Percentiles rank a stretch among this genome's conserved stretches.
Evolutionary conservation across 2,113 vertebrate species (phyloP).

Genomic region (Mystacornis crossleyi): DNA sequence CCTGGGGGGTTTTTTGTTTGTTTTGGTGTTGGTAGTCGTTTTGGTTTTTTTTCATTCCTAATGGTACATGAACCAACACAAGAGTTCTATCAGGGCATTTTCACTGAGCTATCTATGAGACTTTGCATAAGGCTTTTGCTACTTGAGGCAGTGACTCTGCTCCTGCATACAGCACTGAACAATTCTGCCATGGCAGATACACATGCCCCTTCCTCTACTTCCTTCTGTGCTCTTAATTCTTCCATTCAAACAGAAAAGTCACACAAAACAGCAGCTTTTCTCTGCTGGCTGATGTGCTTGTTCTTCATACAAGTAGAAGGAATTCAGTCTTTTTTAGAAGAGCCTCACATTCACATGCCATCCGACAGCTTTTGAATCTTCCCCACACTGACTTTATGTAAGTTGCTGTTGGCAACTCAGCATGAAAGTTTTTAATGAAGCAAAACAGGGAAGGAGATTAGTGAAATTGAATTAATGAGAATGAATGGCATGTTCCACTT

Average conservation of each 20-base stretch:
- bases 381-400: background rate
- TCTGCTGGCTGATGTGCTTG: background rate
- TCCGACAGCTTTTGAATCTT: background rate
- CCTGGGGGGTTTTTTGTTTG: background rate
- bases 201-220: background rate
- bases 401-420: conserved; percentile 42
- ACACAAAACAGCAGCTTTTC: background rate
- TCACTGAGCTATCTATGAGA: background rate
- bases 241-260: background rate
- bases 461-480: background rate
- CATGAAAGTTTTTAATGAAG: conserved; percentile 22
- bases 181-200: background rate
- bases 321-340: background rate
- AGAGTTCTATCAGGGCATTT: background rate
- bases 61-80: background rate
- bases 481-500: background rate
- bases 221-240: background rate
- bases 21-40: background rate
- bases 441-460: background rate
- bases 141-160: background rate
- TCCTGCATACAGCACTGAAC: background rate
- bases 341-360: background rate
- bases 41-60: background rate
- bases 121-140: background rate
- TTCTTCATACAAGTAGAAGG: background rate